Evolutionary conservation across 1,140 invertebrate species (phyloP), one percentile per base, ranked within the genome.

Genomic region (Aphelenchoides fujianensis): DNA sequence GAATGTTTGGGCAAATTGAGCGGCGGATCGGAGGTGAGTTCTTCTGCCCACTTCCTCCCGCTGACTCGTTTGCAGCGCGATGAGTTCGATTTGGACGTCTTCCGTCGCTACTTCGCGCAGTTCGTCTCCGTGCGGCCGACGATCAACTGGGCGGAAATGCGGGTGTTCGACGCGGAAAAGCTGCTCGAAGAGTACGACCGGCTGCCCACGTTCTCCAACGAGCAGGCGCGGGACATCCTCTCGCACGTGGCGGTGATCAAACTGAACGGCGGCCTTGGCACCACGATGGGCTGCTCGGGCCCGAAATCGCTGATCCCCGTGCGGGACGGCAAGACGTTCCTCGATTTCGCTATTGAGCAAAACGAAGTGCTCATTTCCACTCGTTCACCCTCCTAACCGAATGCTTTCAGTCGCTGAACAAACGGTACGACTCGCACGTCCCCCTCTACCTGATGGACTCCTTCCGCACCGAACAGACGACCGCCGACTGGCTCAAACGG

Each of bases 371-470:
- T 74, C 70, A 3, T 12, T 28, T 64, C 9, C 5, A 59, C 12
- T 30, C n/a, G n/a, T 5, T 59, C 5, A 5, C 12, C 23, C 7
- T 59, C 34, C 19, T 30, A 59, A n/a, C n/a, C n/a, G n/a, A n/a
- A 59, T 5, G 27, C 5, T 19, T 89, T 28, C 85, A 95, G 92
- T 90, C 94, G 83, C 87, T 98, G 48, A 98, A 98, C 85, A 94
- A 92, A 88, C 91, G 89, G 0, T 97, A 97, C 85, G 90, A 92
- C 81, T 90, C 90, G 31, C 92, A 95, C 85, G 94, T 98, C 0
- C 97, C 97, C 2, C 86, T 98, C 41, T 92, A 98, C 34, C 87
- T 99, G 59, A 98, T 99, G 96, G 95, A 99, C 86, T 98, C 95
- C 0, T 99, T 99, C 86, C 98, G 98, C 84, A 99, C 97, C 0